phyloP scores from a whole-genome alignment of 2,888 invertebrate species.

The Pantelozetes paolii region DNA sequence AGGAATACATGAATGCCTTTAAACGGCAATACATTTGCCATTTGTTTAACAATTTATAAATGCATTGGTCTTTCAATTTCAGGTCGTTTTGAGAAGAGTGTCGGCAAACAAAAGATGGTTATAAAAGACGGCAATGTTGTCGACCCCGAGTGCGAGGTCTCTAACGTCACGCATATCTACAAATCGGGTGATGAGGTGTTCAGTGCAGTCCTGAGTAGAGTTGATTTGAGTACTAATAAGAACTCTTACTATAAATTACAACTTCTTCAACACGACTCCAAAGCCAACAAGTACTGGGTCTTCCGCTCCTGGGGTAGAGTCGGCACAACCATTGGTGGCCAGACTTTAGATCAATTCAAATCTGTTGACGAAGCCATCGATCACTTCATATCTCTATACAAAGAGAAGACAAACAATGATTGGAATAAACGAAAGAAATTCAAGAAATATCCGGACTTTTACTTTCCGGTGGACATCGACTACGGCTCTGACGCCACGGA shows the following conservation, averaged over 20 bases:
- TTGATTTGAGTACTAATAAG: constrained; percentile 77
- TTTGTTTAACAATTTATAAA: not conserved
- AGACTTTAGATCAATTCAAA: constrained; percentile 59
- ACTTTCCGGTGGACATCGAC: constrained; percentile 85
- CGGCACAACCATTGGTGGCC: constrained; percentile 83
- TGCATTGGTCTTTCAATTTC: constrained; percentile 6
- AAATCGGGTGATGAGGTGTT: constrained; percentile 60
- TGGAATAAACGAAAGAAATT: constrained; percentile 69
- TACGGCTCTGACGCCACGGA: constrained; percentile 58
- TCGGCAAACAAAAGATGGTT: constrained; percentile 58
- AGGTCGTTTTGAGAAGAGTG: constrained; percentile 7
- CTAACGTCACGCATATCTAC: constrained; percentile 64
- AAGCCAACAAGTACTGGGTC: constrained; percentile 63
- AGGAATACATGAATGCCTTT: constrained; percentile 30
- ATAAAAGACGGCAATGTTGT: constrained; percentile 82
- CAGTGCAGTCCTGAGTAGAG: constrained; percentile 73
- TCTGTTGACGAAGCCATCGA: constrained; percentile 60
- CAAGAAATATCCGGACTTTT: constrained; percentile 65
- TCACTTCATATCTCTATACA: constrained; percentile 63
- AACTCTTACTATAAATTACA: constrained; percentile 96
- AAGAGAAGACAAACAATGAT: constrained; percentile 75
- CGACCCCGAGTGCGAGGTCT: constrained; percentile 77
- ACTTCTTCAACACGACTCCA: constrained; percentile 69
- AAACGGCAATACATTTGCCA: too few relatives aligned
- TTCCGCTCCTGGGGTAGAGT: constrained; percentile 95